A percentile compares a stretch with the other conserved stretches of the same genome.
These are phyloP conservation scores for Meandrina meandrites DNA, from an alignment of 92 coral and sea anemone genomes.

Conservation along the genomic window DNA sequence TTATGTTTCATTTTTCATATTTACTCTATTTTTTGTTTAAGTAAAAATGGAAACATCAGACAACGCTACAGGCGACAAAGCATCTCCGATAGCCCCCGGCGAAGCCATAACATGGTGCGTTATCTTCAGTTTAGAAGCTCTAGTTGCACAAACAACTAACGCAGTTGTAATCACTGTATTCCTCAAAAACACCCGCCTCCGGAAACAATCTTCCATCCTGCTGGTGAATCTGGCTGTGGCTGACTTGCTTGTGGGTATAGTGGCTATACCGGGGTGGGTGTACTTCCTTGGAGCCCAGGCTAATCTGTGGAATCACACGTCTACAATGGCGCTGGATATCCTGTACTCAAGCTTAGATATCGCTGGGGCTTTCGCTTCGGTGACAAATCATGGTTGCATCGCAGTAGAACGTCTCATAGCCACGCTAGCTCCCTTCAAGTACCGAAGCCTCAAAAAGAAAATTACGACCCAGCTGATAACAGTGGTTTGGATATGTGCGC, in stretches of 20 bases:
- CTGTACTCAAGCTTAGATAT: slow-evolving; percentile 24
- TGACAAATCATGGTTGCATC: slow-evolving; percentile 44
- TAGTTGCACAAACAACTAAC: neutral
- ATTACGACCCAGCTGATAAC: neutral
- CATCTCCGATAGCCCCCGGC: neutral
- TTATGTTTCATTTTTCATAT: neutral
- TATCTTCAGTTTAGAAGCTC: slow-evolving; percentile 34
- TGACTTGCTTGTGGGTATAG: slow-evolving; percentile 19
- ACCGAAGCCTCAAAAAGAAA: slow-evolving; percentile 15
- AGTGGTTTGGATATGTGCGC: slow-evolving; percentile 20
- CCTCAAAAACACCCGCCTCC: neutral
- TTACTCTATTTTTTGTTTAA: neutral
- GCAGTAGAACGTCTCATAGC: slow-evolving; percentile 43
- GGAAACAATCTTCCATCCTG: slow-evolving; percentile 9
- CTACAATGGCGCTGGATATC: neutral
- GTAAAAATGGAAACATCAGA: slow-evolving; percentile 15
- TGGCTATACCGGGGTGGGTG: slow-evolving; percentile 27
- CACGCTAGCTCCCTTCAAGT: slow-evolving; percentile 30
- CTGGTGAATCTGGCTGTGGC: slow-evolving; percentile 34
- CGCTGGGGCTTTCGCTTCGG: slow-evolving; percentile 21
- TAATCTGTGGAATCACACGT: neutral
- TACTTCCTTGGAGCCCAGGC: slow-evolving; percentile 1
- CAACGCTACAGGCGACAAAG: neutral
- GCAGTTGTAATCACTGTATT: slow-evolving; percentile 2
- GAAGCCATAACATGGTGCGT: slow-evolving; percentile 32